Conservation (phyloP, 1,140 invertebrate genomes). For the Carposina sasakii region DNA sequence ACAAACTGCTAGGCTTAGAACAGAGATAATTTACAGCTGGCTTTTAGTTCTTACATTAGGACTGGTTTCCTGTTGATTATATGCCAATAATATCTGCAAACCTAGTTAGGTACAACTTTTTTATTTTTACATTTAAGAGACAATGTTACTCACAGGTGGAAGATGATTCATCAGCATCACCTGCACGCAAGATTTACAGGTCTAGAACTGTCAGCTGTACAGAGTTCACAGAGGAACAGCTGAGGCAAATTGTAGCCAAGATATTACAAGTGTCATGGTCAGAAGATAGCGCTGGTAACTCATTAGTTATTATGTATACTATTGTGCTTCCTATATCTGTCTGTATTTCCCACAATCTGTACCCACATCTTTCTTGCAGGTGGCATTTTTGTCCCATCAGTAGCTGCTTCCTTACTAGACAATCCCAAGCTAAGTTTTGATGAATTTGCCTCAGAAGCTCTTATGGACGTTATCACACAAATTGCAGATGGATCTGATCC, state of each 20-base stretch:
- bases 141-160: constrained; percentile 60
- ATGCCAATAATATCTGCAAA: too few relatives aligned
- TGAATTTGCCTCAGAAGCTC: constrained; percentile 75
- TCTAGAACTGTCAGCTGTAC: constrained; percentile 68
- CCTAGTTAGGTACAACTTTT: too few relatives aligned
- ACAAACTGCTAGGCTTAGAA: too few relatives aligned
- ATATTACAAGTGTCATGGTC: constrained; percentile 80
- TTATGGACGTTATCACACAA: constrained; percentile 80
- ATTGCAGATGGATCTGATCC: constrained; percentile 77
- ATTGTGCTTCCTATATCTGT: background rate
- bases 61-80: too few relatives aligned
- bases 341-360: background rate
- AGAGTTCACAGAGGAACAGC: constrained; percentile 77
- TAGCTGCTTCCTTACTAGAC: constrained; percentile 70
- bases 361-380: constrained; percentile 43
- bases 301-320: background rate
- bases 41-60: too few relatives aligned
- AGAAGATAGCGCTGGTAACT: constrained; percentile 70
- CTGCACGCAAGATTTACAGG: constrained; percentile 58
- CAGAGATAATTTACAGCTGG: too few relatives aligned
- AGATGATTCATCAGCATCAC: constrained; percentile 57
- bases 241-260: constrained; percentile 74
- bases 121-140: too few relatives aligned
- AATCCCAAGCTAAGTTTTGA: constrained; percentile 66
- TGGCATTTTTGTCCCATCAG: constrained; percentile 77